phyloP scores from a whole-genome alignment of 2,888 invertebrate genomes.

The Tenthredo livida region DNA sequence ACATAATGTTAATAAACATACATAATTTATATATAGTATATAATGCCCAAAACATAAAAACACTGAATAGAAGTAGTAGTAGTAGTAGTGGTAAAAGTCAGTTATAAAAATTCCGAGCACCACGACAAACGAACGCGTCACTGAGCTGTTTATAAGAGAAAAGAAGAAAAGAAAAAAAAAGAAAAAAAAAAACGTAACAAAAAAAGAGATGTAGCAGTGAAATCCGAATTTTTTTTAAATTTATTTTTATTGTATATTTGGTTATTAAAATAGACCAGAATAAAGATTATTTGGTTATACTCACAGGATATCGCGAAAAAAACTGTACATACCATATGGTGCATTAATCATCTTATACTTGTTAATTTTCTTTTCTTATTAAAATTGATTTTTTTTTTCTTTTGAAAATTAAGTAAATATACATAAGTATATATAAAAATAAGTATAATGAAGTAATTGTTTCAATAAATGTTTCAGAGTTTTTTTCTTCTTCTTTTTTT shows the following conservation, averaged over 20 bases:
- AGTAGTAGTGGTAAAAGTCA: not conserved
- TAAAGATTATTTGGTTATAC: conserved; percentile 35
- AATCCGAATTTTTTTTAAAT: not conserved
- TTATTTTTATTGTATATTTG: conserved; percentile 17
- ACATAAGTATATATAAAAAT: not conserved
- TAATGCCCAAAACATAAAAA: conserved; percentile 40
- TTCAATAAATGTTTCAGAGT: not conserved
- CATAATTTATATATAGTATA: not conserved
- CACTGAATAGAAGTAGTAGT: not conserved
- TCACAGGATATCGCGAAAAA: not conserved
- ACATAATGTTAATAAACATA: conserved; percentile 15
- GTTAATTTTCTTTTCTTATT: not conserved
- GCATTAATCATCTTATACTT: not conserved
- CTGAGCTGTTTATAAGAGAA: not conserved
- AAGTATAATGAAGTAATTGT: not conserved
- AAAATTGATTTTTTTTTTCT: not conserved
- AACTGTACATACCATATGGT: not conserved
- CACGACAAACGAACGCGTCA: conserved; percentile 38
- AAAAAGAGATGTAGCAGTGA: conserved; percentile 10
- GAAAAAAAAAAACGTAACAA: no score
- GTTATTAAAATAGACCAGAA: conserved; percentile 47
- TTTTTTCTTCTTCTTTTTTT: not conserved
- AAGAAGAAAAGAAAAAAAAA: no score
- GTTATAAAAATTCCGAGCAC: conserved; percentile 32
- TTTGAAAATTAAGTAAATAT: conserved; percentile 5